Evolutionary conservation across 2,113 vertebrate species (phyloP).

Genomic region (Amblyopsis rosae): DNA sequence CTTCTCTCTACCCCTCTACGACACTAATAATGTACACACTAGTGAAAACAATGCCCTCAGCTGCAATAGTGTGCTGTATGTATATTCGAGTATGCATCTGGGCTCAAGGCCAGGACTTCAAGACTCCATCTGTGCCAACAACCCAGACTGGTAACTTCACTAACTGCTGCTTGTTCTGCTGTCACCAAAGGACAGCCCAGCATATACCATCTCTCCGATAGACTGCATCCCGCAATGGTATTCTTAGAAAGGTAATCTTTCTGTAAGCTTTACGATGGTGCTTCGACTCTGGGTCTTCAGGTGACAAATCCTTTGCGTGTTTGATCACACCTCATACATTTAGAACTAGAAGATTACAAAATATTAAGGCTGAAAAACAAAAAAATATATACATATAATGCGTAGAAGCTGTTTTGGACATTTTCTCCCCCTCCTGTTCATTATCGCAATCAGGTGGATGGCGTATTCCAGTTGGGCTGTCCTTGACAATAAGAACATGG

Average conservation of each 20-base stretch:
- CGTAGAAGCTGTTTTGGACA: conserved; percentile 9
- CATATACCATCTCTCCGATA: too few relatives aligned
- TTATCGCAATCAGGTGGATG: not conserved
- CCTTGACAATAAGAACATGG: conserved; percentile 20
- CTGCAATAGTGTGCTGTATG: not conserved
- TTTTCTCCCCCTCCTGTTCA: conserved; percentile 10
- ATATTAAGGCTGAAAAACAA: not conserved
- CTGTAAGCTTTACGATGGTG: not conserved
- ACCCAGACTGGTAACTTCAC: not conserved
- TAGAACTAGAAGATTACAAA: not conserved
- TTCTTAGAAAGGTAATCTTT: not conserved
- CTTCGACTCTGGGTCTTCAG: not conserved
- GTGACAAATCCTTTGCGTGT: too few relatives aligned
- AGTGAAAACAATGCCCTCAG: not conserved
- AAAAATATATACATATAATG: not conserved
- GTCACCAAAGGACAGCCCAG: not conserved
- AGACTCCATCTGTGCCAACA: not conserved
- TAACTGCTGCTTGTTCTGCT: not conserved
- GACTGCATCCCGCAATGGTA: not conserved
- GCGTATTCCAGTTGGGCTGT: too few relatives aligned
- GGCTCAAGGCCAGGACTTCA: not conserved
- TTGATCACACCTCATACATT: not conserved
- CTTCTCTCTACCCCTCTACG: too few relatives aligned
- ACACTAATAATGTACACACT: not conserved
- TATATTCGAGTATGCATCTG: not conserved